Evolutionary conservation across 1,140 invertebrate species (phyloP).

Genomic region (Lordiphosa stackelbergi): DNA sequence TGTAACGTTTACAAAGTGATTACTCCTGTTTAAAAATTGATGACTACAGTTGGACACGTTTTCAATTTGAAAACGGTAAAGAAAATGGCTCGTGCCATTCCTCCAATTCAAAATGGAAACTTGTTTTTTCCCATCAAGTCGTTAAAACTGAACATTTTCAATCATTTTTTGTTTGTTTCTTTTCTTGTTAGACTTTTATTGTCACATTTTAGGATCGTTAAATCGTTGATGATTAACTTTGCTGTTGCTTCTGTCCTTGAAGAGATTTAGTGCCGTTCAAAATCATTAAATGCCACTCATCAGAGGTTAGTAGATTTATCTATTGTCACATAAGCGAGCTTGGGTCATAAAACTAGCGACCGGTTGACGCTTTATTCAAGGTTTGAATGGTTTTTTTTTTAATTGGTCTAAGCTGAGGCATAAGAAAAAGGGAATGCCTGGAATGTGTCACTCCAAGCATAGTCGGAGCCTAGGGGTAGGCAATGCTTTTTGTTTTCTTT

Average conservation of each 20-base stretch:
- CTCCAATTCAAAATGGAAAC: constrained; percentile 29
- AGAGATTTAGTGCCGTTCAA: constrained; percentile 63
- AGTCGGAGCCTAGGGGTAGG: constrained; percentile 47
- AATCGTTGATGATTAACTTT: constrained; percentile 68
- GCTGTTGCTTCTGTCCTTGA: constrained; percentile 60
- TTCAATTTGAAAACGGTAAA: constrained; percentile 64
- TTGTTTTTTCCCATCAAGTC: constrained; percentile 15
- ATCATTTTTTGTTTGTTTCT: too few species aligned
- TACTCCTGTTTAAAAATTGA: constrained; percentile 76
- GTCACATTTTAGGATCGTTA: constrained; percentile 53
- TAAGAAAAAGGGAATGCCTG: constrained; percentile 25
- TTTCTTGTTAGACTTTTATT: too few species aligned
- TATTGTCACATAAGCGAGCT: constrained; percentile 66
- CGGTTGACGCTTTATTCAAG: constrained; percentile 27
- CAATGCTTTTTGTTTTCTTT: constrained; percentile 26
- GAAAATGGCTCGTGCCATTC: constrained; percentile 28
- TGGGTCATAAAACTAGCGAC: constrained; percentile 23
- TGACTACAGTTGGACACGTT: constrained; percentile 74
- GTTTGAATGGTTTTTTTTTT: constrained; percentile 41
- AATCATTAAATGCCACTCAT: constrained; percentile 55
- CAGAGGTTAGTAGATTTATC: constrained; percentile 18
- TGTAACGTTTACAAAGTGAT: constrained; percentile 75
- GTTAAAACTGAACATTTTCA: background rate
- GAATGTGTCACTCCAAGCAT: constrained; percentile 15
- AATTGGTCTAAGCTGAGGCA: constrained; percentile 43